Base-by-base conservation (phyloP, 2,888 invertebrate species). In the Craniophora ligustri region DNA sequence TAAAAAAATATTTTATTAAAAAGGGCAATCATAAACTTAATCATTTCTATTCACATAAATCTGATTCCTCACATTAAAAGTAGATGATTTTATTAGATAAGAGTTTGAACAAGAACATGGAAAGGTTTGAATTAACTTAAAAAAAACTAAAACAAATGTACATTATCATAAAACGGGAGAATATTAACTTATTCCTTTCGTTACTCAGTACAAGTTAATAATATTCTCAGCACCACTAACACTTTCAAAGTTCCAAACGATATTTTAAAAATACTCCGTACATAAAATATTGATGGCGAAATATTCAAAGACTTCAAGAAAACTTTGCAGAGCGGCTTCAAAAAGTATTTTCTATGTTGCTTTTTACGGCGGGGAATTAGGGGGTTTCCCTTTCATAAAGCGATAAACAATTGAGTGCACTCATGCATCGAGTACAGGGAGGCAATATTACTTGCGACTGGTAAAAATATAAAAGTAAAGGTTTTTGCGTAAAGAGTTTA, bases 301-400 rank as follows among this genome's bases (percentile, higher is more conserved):
- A 31, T 65, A 40, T 44, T n/a, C 0, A 3, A 23, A 40, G 26
- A 16, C 2, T 26, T 30, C 1, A 26, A 21, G 16, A n/a, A 23
- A 30, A 15, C 13, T 19, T 45, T 48, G 10, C 13, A 14, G 14
- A 34, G 26, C 1, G 34, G 21, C 16, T 19, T 40, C 19, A 46
- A 54, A 48, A 48, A 5, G 16, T 26, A 26, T 41, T 58, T 57
- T 49, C 67, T 47, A 62, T 55, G 60, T 49, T 35, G 15, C 38
- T 30, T 54, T 51, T 45, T 31, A 23, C 19, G 54, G 34, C 16
- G 31, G n/a, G 30, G 47, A 48, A 72, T 58, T 50, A 48, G 42
- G 55, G 23, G 51, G n/a, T n/a, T n/a, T 58, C 58, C 41, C 32
- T 56, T 69, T 56, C 47, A 58, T 32, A 38, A 7, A 19, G 34